Conservation (phyloP, 2,888 invertebrate genomes). For the Coelopa pilipes region DNA sequence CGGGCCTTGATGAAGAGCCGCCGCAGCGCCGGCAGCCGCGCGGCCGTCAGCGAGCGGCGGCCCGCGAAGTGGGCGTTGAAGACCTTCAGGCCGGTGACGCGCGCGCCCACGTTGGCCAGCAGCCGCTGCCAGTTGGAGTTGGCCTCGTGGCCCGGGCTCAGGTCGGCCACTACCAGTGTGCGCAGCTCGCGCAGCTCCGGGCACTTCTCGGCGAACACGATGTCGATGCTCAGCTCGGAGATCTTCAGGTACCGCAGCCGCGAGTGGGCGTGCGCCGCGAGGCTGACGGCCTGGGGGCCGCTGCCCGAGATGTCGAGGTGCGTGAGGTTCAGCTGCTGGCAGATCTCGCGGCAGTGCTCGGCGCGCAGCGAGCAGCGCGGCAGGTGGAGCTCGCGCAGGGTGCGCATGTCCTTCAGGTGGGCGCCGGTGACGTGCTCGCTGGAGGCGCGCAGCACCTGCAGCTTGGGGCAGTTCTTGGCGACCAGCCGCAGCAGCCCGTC, state of each 20-base stretch:
- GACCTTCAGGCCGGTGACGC: neutral
- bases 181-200: neutral
- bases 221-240: conserved; percentile 11
- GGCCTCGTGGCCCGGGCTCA: neutral
- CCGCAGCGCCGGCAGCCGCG: neutral
- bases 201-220: neutral
- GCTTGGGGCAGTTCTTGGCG: conserved; percentile 39
- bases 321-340: conserved; percentile 17
- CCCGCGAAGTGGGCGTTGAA: neutral
- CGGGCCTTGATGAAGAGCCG: neutral
- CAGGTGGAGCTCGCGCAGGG: conserved; percentile 31
- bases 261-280: neutral
- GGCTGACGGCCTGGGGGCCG: neutral
- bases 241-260: neutral
- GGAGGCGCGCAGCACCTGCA: conserved; percentile 35
- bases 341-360: conserved; percentile 15
- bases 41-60: neutral
- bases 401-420: conserved; percentile 35
- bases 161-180: neutral
- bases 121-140: neutral
- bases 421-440: conserved; percentile 35
- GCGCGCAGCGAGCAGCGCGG: conserved; percentile 8
- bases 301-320: conserved; percentile 11
- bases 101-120: neutral
- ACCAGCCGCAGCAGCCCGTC: conserved; percentile 38